A percentile compares a stretch with the other conserved stretches of the same genome.
Conservation (phyloP, 2,888 invertebrate species). For the Netelia virgata region DNA sequence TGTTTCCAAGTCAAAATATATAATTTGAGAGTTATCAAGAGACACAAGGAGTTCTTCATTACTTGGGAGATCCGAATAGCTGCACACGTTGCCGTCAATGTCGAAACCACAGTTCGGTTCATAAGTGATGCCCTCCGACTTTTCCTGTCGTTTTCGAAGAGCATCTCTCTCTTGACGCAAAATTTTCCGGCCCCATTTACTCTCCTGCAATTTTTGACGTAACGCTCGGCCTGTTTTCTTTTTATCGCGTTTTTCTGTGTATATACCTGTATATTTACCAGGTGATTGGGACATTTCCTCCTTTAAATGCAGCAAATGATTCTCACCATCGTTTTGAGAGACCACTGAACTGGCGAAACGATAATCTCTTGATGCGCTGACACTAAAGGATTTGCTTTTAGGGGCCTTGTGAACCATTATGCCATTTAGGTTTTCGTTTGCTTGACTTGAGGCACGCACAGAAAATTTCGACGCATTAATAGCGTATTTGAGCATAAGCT, state of each 20-base stretch:
- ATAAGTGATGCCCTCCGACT: constrained; percentile 45
- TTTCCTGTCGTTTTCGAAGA: constrained; percentile 29
- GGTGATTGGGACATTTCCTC: background rate
- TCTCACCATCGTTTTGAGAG: constrained; percentile 9
- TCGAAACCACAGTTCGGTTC: constrained; percentile 46
- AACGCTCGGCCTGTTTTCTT: background rate
- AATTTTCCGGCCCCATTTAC: background rate
- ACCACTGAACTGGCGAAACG: constrained; percentile 17
- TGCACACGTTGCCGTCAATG: background rate
- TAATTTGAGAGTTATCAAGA: constrained; percentile 21
- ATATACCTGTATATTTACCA: background rate
- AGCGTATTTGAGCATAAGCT: constrained; percentile 10
- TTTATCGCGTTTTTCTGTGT: background rate
- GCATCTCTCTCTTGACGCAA: constrained; percentile 31
- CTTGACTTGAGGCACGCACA: constrained; percentile 14
- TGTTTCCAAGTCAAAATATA: constrained; percentile 62
- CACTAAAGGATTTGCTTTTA: constrained; percentile 24
- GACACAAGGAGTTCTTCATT: background rate
- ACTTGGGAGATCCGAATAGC: background rate
- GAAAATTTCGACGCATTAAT: constrained; percentile 32
- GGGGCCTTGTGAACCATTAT: constrained; percentile 36
- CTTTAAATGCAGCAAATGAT: constrained; percentile 7
- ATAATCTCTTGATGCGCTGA: constrained; percentile 26
- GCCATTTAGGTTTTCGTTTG: constrained; percentile 33
- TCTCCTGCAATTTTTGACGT: background rate